Base-by-base conservation (phyloP, 2,113 vertebrate species). In the Onychostoma macrolepis region DNA sequence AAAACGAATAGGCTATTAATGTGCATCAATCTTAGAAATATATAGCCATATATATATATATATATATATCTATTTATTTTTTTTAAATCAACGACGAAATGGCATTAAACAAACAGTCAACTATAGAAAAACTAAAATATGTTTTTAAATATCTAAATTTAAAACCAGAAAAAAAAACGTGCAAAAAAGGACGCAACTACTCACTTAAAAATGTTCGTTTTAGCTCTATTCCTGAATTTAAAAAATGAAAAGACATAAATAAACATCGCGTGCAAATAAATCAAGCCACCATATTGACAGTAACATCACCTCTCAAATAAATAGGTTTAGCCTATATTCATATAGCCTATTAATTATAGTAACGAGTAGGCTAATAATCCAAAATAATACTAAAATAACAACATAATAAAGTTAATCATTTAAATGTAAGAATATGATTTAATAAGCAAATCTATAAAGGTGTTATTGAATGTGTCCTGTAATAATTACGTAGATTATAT, bases 401-500 rank as follows among this genome's bases (percentile, higher is more conserved):
- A 61, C 24, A 24, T 53, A 53, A n/a, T 12, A 78, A 78, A 4
- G 15, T 33, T 21, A 4, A 4, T 21, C 7, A 12, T 38, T 56
- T 79, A 56, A 79, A 24, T 30, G 11, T 41, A 19, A n/a, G 8
- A 61, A 80, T 21, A 72, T 21, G 33, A 33, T 41, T 67, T 28
- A 80, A 80, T 50, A 63, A 6, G 33, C 41, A 33, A 85, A 75
- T 76, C 13, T 43, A 56, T 36, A 50, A 69, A 71, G 43, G 69
- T 81, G 71, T 81, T 63, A 85, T 77, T 77, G 48, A 56, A 85
- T 48, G 30, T 56, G 69, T 69, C 74, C 72, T 87, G 65, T 87
- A 48, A 86, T 71, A 65, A 78, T 36, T 13, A 75, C 79, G 77
- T 58, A 85, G 71, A 80, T 85, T 72, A 69, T 85, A 61, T 87